Percentiles rank a stretch among this genome's conserved stretches.
phyloP scores from a whole-genome alignment of 2,797 vertebrate species.

The Heliangelus exortis region DNA sequence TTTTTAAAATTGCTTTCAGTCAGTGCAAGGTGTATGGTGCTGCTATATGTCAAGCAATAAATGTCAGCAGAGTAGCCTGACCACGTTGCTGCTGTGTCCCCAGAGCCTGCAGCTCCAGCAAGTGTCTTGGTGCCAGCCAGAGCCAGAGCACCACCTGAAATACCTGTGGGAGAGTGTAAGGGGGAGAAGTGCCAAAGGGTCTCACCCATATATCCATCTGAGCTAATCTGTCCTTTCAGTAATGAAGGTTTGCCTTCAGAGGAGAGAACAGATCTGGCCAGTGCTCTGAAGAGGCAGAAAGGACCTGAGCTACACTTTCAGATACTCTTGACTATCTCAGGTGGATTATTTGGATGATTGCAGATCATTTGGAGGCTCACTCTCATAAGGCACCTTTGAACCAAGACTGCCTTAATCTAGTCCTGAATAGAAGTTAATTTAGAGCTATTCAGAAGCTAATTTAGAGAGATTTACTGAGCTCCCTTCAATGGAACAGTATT shows the following conservation, averaged over 20 bases:
- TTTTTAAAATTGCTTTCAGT: background rate
- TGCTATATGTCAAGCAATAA: background rate
- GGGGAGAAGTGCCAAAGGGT: background rate
- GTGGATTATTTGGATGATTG: slow-evolving; percentile 61
- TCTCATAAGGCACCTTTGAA: slow-evolving; percentile 49
- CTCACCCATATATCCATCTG: accelerated
- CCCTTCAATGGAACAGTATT: slow-evolving; percentile 39
- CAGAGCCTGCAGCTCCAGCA: background rate
- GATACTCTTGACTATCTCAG: background rate
- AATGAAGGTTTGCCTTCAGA: background rate
- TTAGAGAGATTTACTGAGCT: slow-evolving; percentile 47
- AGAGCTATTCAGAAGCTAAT: slow-evolving; percentile 59
- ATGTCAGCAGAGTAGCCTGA: background rate
- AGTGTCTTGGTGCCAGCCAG: accelerated
- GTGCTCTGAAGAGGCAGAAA: background rate
- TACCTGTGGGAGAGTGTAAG: background rate
- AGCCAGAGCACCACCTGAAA: background rate
- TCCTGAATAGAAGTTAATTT: slow-evolving; percentile 68
- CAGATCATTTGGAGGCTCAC: slow-evolving; percentile 52
- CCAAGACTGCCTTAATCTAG: slow-evolving; percentile 54
- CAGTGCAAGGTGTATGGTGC: background rate
- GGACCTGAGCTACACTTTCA: background rate
- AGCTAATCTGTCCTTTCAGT: background rate
- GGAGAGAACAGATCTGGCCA: background rate
- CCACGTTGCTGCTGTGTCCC: background rate